Evolutionary conservation across 2,113 vertebrate species (phyloP), one percentile per base, ranked within the genome.

Genomic region (Balaenoptera acutorostrata): DNA sequence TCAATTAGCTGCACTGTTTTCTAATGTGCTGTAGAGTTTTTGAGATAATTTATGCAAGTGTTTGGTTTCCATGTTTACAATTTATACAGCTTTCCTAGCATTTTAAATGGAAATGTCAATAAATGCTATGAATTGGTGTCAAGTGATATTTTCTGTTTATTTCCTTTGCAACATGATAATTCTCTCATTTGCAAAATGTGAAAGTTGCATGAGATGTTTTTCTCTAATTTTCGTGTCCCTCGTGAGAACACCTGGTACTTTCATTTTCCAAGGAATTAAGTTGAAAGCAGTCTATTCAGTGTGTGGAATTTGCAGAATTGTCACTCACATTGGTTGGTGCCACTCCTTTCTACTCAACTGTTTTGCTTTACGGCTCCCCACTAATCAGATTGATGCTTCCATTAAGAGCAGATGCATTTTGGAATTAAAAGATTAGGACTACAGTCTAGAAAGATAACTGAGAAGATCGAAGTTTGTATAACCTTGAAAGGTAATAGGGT

Each of bases 51-150:
- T 97, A 98, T 97, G 96, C 97, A 97, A 97, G 97, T 98, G 97
- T 97, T 98, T 98, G 97, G 95, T 98, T 97, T 97, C 95, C 97
- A 97, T 95, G 97, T 98, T 98, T 98, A 98, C 98, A 98, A 96
- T 98, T 98, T 98, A 97, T 98, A 98, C 97, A 81, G 93, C 96
- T 97, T 98, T 98, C 98, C 71, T 98, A 98, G 97, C 95, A 90
- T 97, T 98, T 98, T 97, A 96, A 97, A 98, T 95, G 95, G 96
- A 98, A 97, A 88, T 97, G 97, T 98, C 96, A 98, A 98, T 98
- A 98, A 98, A 98, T 95, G 96, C 97, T 97, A 80, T 55, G 61
- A 98, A 97, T 97, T 93, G 96, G 97, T 98, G 98, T 98, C 89
- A 57, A 97, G 33, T n/a, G 72, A 29, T 80, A 69, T 88, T 94